These are phyloP conservation scores for Orthonychiurus folsomi DNA, from an alignment of 2,888 invertebrate genomes.

Conservation along the genomic window DNA sequence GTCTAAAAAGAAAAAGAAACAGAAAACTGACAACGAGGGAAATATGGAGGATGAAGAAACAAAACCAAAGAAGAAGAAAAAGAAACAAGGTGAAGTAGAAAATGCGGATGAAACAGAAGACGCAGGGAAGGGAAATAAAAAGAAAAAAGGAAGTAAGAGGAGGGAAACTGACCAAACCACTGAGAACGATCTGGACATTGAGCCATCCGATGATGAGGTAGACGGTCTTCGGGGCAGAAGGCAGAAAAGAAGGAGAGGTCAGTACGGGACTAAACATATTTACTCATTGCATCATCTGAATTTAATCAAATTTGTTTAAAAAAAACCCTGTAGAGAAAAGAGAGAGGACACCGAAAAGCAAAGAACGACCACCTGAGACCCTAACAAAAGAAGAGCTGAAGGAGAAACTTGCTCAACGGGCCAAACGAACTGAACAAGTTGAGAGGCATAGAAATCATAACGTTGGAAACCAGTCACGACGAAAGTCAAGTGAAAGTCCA, in stretches of 20 bases:
- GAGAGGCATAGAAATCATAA: neutral
- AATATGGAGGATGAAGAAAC: neutral
- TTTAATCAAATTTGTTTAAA: too few species aligned
- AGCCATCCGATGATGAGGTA: too few species aligned
- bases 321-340: neutral
- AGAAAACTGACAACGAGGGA: neutral
- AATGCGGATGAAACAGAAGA: neutral
- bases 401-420: neutral
- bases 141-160: neutral
- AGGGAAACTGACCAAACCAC: neutral
- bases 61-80: neutral
- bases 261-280: too few species aligned
- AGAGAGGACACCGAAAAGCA: neutral
- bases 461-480: too few species aligned
- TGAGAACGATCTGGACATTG: neutral
- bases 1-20: neutral
- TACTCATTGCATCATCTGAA: too few species aligned
- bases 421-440: neutral
- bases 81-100: neutral
- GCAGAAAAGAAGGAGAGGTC: neutral
- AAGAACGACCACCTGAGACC: too few species aligned
- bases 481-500: too few species aligned
- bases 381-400: too few species aligned
- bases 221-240: neutral
- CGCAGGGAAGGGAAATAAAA: neutral